A percentile compares a stretch with the other conserved stretches of the same genome.
These are phyloP conservation scores for Lates japonicus DNA, from an alignment of 2,797 vertebrate genomes.

Conservation along the genomic window DNA sequence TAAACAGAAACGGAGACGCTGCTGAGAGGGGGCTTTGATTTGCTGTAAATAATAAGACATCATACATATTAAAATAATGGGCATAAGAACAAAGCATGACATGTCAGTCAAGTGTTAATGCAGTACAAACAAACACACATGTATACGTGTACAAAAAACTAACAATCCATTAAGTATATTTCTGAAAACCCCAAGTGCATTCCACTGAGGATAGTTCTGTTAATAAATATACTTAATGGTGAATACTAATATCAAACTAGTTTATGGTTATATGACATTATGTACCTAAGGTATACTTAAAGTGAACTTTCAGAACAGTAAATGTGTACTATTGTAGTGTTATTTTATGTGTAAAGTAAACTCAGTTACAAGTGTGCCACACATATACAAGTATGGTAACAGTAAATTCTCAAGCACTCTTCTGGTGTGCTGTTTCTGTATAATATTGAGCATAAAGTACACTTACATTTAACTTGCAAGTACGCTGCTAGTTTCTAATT, in stretches of 20 bases:
- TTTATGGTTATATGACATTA: too few relatives aligned
- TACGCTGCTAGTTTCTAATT: background rate
- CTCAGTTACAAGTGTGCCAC: too few relatives aligned
- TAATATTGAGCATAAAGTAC: background rate
- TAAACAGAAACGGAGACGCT: slow-evolving; percentile 25
- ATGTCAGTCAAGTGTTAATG: slow-evolving; percentile 8
- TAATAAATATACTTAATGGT: too few relatives aligned
- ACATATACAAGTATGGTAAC: too few relatives aligned
- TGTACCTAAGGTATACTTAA: too few relatives aligned
- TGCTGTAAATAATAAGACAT: slow-evolving; percentile 41
- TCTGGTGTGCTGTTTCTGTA: background rate
- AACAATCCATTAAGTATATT: background rate
- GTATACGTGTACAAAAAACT: background rate
- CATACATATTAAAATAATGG: slow-evolving; percentile 42
- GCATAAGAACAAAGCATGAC: slow-evolving; percentile 10
- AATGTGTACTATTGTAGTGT: too few relatives aligned
- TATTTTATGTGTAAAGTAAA: too few relatives aligned
- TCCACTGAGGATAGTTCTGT: too few relatives aligned
- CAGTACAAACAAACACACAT: background rate
- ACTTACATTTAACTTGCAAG: background rate
- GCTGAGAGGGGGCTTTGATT: slow-evolving; percentile 33
- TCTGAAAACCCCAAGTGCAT: background rate
- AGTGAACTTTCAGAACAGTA: too few relatives aligned
- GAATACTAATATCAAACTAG: too few relatives aligned
- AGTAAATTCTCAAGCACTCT: background rate